Percentiles rank a stretch among this genome's conserved stretches.
phyloP scores from a whole-genome alignment of 2,797 vertebrate genomes.

The Chelonia mydas region DNA sequence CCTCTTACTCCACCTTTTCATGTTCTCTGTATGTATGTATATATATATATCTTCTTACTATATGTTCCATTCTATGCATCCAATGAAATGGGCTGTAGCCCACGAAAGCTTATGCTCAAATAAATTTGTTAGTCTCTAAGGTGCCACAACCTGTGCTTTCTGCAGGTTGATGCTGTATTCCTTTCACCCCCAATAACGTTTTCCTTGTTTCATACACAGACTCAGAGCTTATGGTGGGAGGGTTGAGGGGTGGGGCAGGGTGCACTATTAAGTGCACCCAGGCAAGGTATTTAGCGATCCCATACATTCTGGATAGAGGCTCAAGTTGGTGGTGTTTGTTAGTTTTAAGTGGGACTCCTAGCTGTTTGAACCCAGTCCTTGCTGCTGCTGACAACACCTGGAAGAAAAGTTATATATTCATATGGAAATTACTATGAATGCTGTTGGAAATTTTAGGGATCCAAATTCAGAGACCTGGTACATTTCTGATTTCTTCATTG shows the following conservation, averaged over 20 bases:
- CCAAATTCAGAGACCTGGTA: slow-evolving; percentile 64
- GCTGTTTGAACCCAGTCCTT: slow-evolving; percentile 31
- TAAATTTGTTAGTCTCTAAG: too few relatives aligned
- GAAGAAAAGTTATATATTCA: slow-evolving; percentile 41
- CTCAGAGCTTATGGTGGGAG: slow-evolving; percentile 19
- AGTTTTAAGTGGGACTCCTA: slow-evolving; percentile 45
- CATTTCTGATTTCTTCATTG: slow-evolving; percentile 73
- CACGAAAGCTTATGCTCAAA: too few relatives aligned
- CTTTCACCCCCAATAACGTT: not conserved
- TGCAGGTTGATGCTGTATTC: not conserved
- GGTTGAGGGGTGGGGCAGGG: not conserved
- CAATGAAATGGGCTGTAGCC: too few relatives aligned
- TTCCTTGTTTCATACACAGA: slow-evolving; percentile 36
- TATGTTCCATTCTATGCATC: too few relatives aligned
- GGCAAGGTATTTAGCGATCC: slow-evolving; percentile 61
- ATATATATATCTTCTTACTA: too few relatives aligned
- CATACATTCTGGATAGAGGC: slow-evolving; percentile 61
- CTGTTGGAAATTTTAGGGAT: slow-evolving; percentile 64
- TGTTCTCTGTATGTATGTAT: too few relatives aligned
- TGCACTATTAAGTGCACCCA: slow-evolving; percentile 40
- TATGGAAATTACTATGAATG: slow-evolving; percentile 53
- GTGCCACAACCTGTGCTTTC: too few relatives aligned
- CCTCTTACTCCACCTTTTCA: too few relatives aligned
- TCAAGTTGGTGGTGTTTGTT: slow-evolving; percentile 58
- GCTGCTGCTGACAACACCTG: slow-evolving; percentile 58